Base-by-base conservation (phyloP, 2,113 vertebrate species). In the Seriola dumerili region DNA sequence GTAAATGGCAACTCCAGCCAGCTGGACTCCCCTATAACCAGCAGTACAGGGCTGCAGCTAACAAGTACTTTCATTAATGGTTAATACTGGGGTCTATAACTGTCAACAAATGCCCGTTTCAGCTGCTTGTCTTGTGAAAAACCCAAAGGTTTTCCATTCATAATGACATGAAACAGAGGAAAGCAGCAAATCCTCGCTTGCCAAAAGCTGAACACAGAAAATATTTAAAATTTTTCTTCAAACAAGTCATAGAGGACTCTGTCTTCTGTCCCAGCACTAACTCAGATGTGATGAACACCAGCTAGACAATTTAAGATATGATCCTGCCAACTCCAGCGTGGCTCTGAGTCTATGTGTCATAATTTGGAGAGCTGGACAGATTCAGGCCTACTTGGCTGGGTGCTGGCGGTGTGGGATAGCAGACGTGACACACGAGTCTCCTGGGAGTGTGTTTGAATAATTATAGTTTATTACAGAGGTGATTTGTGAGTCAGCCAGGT, bases 401-500 rank as follows among this genome's bases (percentile, higher is more conserved):
- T 59, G 32, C 3, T 66, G 63, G 7, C 11, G 62, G 74, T 32
- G 57, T 74, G 70, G 38, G 50, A 50, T 23, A 32, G 82, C 78
- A 69, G 57, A n/a, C 9, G 12, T 59, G 88, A 87, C 83, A 90
- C 17, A 42, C 29, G 82, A 90, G 21, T 8, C 57, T 29, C 38
- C 32, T 46, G 65, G 32, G 64, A 74, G 66, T 42, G 68, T 40
- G 38, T 66, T 5, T 57, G 67, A 87, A 85, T 90, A 88, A 89
- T 91, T 84, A 82, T 80, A 92, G 87, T 80, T 78, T 79, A 77
- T 83, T 55, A 36, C 61, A 44, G 50, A 68, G 75, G 40, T 62
- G 83, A 62, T 61, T 68, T 57, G 44, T 1, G 66, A 69, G 61
- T 74, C 65, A 48, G 61, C 54, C 77, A 38, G 50, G 63, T 46